phyloP scores from a whole-genome alignment of 2,797 vertebrate genomes.

The Distichodus sexfasciatus region DNA sequence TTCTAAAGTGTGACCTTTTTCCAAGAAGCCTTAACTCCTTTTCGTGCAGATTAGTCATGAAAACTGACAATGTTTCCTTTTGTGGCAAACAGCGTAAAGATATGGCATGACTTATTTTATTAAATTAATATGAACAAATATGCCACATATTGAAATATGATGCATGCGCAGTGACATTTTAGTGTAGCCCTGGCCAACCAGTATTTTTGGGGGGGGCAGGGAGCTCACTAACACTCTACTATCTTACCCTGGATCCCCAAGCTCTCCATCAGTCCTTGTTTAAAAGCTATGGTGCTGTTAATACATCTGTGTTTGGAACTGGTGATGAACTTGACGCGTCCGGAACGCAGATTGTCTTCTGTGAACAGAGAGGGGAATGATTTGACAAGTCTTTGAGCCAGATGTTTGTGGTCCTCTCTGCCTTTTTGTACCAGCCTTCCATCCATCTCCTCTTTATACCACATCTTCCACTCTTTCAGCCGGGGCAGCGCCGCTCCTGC shows the following conservation, averaged over 20 bases:
- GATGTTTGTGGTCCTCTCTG: constrained; percentile 71
- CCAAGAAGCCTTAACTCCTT: no score
- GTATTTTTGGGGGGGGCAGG: not conserved
- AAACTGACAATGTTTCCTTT: no score
- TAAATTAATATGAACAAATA: no score
- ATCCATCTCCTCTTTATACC: constrained; percentile 86
- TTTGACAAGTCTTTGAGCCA: constrained; percentile 77
- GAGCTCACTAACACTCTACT: not conserved
- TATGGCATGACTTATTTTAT: no score
- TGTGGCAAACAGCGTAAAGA: no score
- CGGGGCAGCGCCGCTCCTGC: constrained; percentile 60
- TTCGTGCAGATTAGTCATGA: no score
- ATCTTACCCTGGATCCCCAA: constrained; percentile 64
- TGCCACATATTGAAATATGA: no score
- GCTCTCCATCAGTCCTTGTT: constrained; percentile 62
- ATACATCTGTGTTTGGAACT: constrained; percentile 91
- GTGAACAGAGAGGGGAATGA: constrained; percentile 77
- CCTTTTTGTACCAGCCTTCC: constrained; percentile 84
- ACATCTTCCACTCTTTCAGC: constrained; percentile 76
- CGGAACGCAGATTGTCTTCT: constrained; percentile 62
- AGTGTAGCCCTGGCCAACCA: no score
- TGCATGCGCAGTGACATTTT: no score
- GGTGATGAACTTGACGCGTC: constrained; percentile 70
- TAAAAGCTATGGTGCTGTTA: constrained; percentile 81
- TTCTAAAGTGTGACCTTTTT: no score